phyloP scores from a whole-genome alignment of 2,888 invertebrate species.

The Tribolium freemani region DNA sequence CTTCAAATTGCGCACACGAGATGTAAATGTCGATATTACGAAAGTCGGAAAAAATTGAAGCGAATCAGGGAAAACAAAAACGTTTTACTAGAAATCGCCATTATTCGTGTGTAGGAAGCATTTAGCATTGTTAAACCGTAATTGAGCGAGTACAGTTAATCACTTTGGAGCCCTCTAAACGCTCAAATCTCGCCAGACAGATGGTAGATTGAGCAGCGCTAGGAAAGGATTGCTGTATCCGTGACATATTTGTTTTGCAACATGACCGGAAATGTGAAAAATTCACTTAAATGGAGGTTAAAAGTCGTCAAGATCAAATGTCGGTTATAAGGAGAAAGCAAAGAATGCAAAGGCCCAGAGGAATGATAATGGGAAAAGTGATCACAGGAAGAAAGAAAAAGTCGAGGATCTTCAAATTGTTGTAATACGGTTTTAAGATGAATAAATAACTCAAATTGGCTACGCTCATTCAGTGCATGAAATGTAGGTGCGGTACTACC shows the following conservation, averaged over 20 bases:
- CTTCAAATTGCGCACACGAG: conserved; percentile 43
- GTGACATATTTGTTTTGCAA: background rate
- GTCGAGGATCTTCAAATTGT: background rate
- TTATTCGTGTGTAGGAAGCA: conserved; percentile 33
- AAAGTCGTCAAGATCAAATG: conserved; percentile 19
- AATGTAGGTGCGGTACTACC: background rate
- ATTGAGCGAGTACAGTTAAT: conserved; percentile 29
- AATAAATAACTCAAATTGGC: background rate
- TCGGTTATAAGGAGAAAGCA: conserved; percentile 9
- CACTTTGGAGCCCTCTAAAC: background rate
- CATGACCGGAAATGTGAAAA: background rate
- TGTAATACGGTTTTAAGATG: background rate
- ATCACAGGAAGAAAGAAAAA: conserved; percentile 8
- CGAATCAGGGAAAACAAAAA: conserved; percentile 3
- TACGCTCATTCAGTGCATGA: background rate
- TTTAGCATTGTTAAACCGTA: conserved; percentile 20
- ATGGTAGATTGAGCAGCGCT: background rate
- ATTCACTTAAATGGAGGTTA: conserved; percentile 16
- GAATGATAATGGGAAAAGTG: background rate
- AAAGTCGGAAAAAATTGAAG: conserved; percentile 11
- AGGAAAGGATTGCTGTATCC: background rate
- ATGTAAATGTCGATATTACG: conserved; percentile 32
- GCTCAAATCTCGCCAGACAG: conserved; percentile 1
- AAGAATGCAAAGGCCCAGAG: background rate
- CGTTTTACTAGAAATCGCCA: conserved; percentile 25